phyloP scores from a whole-genome alignment of 2,113 vertebrate genomes.

The Oncorhynchus keta region DNA sequence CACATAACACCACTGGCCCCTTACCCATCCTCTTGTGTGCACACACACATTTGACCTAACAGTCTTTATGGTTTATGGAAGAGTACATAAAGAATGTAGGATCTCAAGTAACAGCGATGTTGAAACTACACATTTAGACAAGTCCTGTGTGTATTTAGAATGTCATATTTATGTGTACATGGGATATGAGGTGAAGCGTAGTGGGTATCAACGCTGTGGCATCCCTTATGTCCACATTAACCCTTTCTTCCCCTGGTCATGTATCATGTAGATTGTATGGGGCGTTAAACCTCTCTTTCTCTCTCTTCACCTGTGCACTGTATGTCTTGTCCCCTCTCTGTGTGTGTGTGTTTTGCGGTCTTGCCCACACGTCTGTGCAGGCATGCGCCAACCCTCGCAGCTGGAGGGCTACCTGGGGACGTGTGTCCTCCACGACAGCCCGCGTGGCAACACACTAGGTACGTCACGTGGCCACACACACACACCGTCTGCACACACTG shows the following conservation, averaged over 20 bases:
- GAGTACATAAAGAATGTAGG: background rate
- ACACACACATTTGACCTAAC: background rate
- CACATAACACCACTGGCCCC: constrained; percentile 29
- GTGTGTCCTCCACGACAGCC: constrained; percentile 81
- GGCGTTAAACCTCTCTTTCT: constrained; percentile 54
- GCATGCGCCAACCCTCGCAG: constrained; percentile 80
- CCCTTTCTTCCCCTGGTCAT: constrained; percentile 11
- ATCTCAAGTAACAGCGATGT: background rate
- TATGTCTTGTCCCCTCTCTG: constrained; percentile 1
- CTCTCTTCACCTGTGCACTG: constrained; percentile 42
- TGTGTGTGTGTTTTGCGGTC: no score
- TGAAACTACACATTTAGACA: background rate
- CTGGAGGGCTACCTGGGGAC: constrained; percentile 82
- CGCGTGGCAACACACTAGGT: constrained; percentile 79
- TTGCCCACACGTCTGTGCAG: constrained; percentile 55
- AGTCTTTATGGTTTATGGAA: background rate
- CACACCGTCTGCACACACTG: constrained; percentile 8
- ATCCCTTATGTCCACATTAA: constrained; percentile 8
- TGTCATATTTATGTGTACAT: constrained; percentile 34
- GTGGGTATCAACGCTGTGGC: background rate
- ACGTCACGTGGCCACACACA: constrained; percentile 55
- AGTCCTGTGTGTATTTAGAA: constrained; percentile 24
- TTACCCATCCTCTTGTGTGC: background rate
- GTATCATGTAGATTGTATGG: constrained; percentile 5
- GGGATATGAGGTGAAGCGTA: constrained; percentile 29